These are phyloP conservation scores for Epirrhoe tristata DNA, from an alignment of 2,888 invertebrate species.

Conservation along the genomic window DNA sequence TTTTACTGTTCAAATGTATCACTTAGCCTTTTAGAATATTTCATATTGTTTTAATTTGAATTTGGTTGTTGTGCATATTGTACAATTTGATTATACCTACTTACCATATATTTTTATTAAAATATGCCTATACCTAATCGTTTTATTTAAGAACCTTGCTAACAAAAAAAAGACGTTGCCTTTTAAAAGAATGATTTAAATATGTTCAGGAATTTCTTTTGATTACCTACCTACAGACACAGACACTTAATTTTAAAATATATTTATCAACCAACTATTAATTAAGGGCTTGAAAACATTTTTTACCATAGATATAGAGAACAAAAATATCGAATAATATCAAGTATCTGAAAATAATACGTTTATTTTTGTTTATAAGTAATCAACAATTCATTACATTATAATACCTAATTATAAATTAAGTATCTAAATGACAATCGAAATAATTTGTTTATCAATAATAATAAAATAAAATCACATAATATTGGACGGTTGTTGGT, in stretches of 20 bases:
- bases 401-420: too few relatives aligned
- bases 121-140: not conserved
- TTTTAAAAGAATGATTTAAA: too few relatives aligned
- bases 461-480: constrained; percentile 4
- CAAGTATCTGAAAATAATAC: not conserved
- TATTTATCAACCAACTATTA: too few relatives aligned
- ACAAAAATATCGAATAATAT: not conserved
- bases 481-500: not conserved
- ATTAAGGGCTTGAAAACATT: not conserved
- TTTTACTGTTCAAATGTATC: constrained; percentile 1
- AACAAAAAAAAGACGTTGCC: not conserved
- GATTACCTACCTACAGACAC: not conserved
- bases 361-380: not conserved
- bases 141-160: constrained; percentile 19
- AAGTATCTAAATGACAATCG: too few relatives aligned
- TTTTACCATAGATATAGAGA: not conserved
- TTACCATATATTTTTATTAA: constrained; percentile 19
- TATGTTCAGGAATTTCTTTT: too few relatives aligned
- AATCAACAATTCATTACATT: not conserved
- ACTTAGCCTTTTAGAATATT: constrained; percentile 7
- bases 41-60: constrained; percentile 12
- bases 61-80: constrained; percentile 34
- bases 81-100: constrained; percentile 22
- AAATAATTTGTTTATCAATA: not conserved
- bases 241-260: not conserved